Evolutionary conservation across 1,140 invertebrate species (phyloP).

Genomic region (Pinna nobilis): DNA sequence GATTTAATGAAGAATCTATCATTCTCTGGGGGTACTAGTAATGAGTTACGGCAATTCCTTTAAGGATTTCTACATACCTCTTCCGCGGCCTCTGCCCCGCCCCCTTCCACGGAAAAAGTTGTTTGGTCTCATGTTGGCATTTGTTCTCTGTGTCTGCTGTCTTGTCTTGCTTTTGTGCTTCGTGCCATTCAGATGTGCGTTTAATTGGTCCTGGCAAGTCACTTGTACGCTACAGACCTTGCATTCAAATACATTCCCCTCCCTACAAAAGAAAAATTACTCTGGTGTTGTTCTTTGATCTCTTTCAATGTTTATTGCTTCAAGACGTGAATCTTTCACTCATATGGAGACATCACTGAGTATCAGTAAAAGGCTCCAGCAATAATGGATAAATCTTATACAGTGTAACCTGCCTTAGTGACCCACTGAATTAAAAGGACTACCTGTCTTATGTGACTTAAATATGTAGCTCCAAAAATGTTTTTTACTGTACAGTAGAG

Average conservation of each 20-base stretch:
- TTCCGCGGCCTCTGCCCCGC: slow-evolving; percentile 31
- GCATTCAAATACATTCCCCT: slow-evolving; percentile 57
- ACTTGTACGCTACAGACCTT: slow-evolving; percentile 63
- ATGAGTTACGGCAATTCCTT: not conserved
- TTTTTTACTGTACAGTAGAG: no score
- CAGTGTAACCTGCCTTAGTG: no score
- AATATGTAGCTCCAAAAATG: no score
- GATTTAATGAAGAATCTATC: not conserved
- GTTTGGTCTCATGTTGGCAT: not conserved
- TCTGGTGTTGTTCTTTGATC: not conserved
- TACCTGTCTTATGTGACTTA: no score
- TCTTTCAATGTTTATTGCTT: no score
- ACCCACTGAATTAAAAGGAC: no score
- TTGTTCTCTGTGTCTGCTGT: slow-evolving; percentile 4
- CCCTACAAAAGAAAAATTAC: slow-evolving; percentile 17
- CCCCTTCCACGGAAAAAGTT: not conserved
- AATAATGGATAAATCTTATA: no score
- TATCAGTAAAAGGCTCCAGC: no score
- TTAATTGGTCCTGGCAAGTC: slow-evolving; percentile 66
- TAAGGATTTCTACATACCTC: not conserved
- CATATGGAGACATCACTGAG: no score
- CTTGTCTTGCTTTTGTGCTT: slow-evolving; percentile 53
- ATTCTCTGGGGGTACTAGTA: not conserved
- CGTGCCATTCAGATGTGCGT: slow-evolving; percentile 60
- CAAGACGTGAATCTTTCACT: no score